Evolutionary conservation across 2,888 invertebrate genomes (phyloP).

Genomic region (Watsonalla cultraria): DNA sequence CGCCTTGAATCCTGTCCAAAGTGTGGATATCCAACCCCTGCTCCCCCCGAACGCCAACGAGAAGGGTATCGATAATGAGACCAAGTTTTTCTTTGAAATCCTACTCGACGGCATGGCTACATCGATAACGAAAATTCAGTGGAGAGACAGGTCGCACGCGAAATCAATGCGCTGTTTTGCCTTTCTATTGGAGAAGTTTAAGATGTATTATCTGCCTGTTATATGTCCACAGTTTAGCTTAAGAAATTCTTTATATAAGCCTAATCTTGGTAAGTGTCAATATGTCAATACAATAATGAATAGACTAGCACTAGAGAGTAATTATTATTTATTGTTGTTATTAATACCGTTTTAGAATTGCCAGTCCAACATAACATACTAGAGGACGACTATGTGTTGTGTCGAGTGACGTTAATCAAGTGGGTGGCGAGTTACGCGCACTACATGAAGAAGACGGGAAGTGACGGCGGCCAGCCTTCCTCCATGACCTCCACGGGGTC

Average conservation of each 20-base stretch:
- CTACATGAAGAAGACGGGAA: constrained; percentile 81
- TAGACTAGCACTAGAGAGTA: too few species aligned
- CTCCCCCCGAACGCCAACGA: constrained; percentile 91
- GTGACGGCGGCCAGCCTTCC: constrained; percentile 67
- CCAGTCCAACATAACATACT: constrained; percentile 86
- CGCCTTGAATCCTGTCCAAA: constrained; percentile 85
- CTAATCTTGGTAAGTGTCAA: constrained; percentile 82
- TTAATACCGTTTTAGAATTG: constrained; percentile 73
- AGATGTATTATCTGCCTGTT: constrained; percentile 91
- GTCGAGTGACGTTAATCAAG: constrained; percentile 91
- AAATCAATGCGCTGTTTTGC: constrained; percentile 91
- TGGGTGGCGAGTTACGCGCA: constrained; percentile 94
- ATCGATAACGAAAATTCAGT: constrained; percentile 92
- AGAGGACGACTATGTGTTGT: constrained; percentile 83
- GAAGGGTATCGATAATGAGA: constrained; percentile 89
- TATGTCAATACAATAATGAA: neutral
- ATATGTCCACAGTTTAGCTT: constrained; percentile 93
- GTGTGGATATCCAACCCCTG: constrained; percentile 88
- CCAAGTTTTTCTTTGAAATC: constrained; percentile 91
- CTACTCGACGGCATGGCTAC: constrained; percentile 94
- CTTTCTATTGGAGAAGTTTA: constrained; percentile 94
- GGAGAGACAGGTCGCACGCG: constrained; percentile 89
- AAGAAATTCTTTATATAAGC: constrained; percentile 89
- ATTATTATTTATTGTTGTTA: neutral
- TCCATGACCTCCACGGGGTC: constrained; percentile 70